A percentile compares a stretch with the other conserved stretches of the same genome.
Evolutionary conservation across 2,888 invertebrate genomes (phyloP).

Genomic region (Escarpia spicata): DNA sequence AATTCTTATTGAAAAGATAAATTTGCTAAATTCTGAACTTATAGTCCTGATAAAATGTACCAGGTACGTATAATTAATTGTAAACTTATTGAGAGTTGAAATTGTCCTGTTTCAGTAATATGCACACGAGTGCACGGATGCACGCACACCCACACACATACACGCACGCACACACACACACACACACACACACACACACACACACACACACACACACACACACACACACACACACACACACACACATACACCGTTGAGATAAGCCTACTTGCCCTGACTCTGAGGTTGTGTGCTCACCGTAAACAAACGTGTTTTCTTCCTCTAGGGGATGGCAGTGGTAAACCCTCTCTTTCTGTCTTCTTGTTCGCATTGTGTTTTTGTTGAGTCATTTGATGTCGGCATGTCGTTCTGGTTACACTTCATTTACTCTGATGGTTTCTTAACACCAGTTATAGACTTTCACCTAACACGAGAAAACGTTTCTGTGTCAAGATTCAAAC

Average conservation of each 20-base stretch:
- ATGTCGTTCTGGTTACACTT: background rate
- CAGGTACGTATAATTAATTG: no score
- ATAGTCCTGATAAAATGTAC: no score
- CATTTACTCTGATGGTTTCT: background rate
- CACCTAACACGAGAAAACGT: background rate
- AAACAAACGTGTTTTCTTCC: background rate
- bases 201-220: background rate
- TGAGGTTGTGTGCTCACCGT: background rate
- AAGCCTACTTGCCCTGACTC: background rate
- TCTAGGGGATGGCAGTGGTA: slow-evolving; percentile 32
- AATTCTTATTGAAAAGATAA: no score
- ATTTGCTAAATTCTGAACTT: no score
- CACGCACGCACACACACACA: background rate
- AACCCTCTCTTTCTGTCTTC: background rate
- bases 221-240: no score
- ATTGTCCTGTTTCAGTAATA: no score
- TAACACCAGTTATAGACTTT: background rate
- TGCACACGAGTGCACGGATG: background rate
- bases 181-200: background rate
- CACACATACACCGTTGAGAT: background rate
- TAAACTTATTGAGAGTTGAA: no score
- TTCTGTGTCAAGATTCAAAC: no score
- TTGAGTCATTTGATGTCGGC: background rate
- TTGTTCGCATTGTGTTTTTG: background rate
- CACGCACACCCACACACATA: background rate